phyloP scores from a whole-genome alignment of 2,797 vertebrate species.

The Parambassis ranga region DNA sequence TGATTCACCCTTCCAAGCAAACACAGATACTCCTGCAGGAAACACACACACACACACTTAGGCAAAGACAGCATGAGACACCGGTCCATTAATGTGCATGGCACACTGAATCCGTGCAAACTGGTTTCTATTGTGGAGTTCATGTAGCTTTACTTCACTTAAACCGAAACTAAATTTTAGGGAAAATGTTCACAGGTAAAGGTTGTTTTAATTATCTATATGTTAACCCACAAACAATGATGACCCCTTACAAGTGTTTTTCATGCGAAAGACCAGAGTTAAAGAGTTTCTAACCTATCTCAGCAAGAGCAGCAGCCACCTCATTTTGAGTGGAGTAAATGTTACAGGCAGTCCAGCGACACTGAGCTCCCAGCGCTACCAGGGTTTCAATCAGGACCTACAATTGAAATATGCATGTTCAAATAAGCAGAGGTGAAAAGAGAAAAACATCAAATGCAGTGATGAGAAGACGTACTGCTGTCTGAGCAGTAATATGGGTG shows the following conservation, averaged over 20 bases:
- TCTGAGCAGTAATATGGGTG: constrained; percentile 98
- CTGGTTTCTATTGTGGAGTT: background rate
- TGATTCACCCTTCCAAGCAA: constrained; percentile 98
- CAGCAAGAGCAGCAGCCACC: constrained; percentile 94
- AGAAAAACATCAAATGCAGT: background rate
- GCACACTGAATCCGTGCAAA: constrained; percentile 7
- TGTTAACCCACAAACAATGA: background rate
- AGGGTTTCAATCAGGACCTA: constrained; percentile 98
- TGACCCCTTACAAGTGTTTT: background rate
- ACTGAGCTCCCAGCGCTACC: constrained; percentile 95
- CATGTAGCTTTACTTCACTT: background rate
- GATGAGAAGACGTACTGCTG: constrained; percentile 84
- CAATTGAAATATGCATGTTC: background rate
- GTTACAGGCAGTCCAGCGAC: constrained; percentile 98
- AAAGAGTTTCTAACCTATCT: constrained; percentile 82
- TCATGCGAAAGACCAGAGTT: background rate
- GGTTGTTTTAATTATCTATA: too few species aligned
- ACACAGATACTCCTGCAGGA: constrained; percentile 90
- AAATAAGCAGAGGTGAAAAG: background rate
- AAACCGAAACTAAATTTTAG: background rate
- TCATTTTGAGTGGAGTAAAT: constrained; percentile 99
- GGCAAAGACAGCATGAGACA: constrained; percentile 10
- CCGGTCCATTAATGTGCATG: constrained; percentile 14
- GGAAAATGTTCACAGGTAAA: too few species aligned
- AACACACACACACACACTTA: constrained; percentile 19